These are phyloP conservation scores for Epinephelus malabaricus DNA, from an alignment of 2,797 vertebrate genomes.

Conservation along the genomic window DNA sequence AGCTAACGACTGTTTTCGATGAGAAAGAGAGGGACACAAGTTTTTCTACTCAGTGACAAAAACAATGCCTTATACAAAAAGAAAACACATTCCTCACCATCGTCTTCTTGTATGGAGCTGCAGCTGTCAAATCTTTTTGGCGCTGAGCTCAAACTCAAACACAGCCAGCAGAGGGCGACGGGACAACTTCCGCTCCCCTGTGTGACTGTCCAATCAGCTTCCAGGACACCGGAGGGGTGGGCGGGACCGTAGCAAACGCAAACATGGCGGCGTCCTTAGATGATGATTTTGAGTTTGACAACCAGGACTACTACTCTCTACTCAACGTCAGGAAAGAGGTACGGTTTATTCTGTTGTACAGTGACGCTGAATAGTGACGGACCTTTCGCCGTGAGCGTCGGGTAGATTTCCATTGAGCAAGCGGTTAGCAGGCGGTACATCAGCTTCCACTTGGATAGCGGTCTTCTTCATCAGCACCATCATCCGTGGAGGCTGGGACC, in stretches of 20 bases:
- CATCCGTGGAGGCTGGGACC: constrained; percentile 24
- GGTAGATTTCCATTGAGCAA: background rate
- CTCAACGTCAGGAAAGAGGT: constrained; percentile 97
- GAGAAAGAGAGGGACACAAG: background rate
- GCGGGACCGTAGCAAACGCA: constrained; percentile 82
- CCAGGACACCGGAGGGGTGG: constrained; percentile 50
- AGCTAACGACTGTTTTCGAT: background rate
- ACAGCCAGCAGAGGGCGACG: constrained; percentile 57
- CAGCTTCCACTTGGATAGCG: constrained; percentile 29
- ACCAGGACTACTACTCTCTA: constrained; percentile 95
- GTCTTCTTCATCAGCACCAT: constrained; percentile 44
- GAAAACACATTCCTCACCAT: too few species aligned
- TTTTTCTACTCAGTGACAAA: background rate
- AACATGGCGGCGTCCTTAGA: constrained; percentile 97
- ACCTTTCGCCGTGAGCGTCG: background rate
- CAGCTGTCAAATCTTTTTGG: background rate
- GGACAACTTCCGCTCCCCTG: constrained; percentile 7
- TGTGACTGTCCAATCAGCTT: constrained; percentile 68
- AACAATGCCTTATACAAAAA: background rate
- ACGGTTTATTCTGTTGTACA: constrained; percentile 53
- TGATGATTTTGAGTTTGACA: constrained; percentile 90
- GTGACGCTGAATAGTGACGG: background rate
- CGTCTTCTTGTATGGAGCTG: background rate
- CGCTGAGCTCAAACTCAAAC: background rate
- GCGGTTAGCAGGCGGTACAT: constrained; percentile 35